phyloP scores from a whole-genome alignment of 30 jellyfish, hydroid and myxozoan genomes.

The Turritopsis dohrnii region DNA sequence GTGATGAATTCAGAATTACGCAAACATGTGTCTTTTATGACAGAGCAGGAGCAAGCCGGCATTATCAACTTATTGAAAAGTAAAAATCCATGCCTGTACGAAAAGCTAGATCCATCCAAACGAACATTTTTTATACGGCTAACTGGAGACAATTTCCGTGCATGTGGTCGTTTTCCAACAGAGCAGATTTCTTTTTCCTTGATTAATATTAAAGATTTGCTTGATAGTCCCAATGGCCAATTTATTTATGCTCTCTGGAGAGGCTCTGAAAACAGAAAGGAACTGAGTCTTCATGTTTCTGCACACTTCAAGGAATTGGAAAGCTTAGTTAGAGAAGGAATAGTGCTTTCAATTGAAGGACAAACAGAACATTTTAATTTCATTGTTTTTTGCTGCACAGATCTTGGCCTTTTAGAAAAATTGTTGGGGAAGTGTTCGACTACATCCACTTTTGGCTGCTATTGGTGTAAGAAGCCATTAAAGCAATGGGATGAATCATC shows the following conservation, averaged over 20 bases:
- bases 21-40: background rate
- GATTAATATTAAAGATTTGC: background rate
- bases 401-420: conserved; percentile 23
- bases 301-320: too few species aligned
- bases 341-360: background rate
- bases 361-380: conserved; percentile 16
- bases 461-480: background rate
- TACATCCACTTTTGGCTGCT: background rate
- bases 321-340: conserved; percentile 17
- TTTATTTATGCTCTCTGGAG: conserved; percentile 1
- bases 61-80: background rate
- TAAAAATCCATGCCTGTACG: background rate
- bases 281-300: background rate
- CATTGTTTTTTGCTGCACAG: conserved; percentile 13
- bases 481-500: background rate
- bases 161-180: conserved; percentile 11
- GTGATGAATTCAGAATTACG: too few species aligned
- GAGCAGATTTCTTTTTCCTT: conserved; percentile 23
- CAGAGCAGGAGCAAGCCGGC: conserved; percentile 5
- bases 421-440: conserved; percentile 26
- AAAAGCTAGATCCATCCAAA: too few species aligned
- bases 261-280: conserved; percentile 10
- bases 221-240: conserved; percentile 22
- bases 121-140: conserved; percentile 14
- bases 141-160: conserved; percentile 35